A percentile compares a stretch with the other conserved stretches of the same genome.
These are phyloP conservation scores for Zoanthus gigantus DNA, from an alignment of 92 coral and sea anemone species.

Conservation along the genomic window DNA sequence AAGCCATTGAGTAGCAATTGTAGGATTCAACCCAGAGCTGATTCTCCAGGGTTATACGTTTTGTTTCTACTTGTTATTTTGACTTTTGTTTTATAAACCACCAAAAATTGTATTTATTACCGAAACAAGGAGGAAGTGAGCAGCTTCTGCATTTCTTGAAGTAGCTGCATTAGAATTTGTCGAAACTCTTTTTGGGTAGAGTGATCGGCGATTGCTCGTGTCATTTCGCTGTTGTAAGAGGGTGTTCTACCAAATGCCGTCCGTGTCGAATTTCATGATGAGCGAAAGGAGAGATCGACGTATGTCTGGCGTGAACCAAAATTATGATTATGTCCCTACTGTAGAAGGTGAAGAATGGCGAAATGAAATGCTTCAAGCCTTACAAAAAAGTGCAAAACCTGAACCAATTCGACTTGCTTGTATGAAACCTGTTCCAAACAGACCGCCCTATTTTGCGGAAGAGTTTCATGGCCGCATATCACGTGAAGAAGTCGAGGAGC, in stretches of 20 bases:
- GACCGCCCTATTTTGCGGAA: constrained; percentile 88
- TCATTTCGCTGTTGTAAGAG: not conserved
- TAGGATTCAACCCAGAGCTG: constrained; percentile 10
- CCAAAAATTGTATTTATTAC: not conserved
- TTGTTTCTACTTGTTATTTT: not conserved
- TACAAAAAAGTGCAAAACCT: constrained; percentile 91
- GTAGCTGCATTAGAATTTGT: not conserved
- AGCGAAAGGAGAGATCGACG: constrained; percentile 35
- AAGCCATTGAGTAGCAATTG: constrained; percentile 7
- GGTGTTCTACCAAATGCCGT: constrained; percentile 27
- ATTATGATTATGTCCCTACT: constrained; percentile 26
- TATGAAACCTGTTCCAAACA: constrained; percentile 87
- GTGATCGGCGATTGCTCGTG: constrained; percentile 21
- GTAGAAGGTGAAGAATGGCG: constrained; percentile 79
- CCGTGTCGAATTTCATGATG: constrained; percentile 46
- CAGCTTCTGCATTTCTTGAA: constrained; percentile 8
- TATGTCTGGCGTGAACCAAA: constrained; percentile 23
- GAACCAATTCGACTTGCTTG: constrained; percentile 98
- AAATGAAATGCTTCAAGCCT: constrained; percentile 80
- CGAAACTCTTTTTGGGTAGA: not conserved
- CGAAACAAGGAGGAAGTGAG: constrained; percentile 4
- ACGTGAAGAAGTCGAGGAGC: constrained; percentile 90
- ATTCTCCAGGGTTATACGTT: not conserved
- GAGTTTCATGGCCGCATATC: constrained; percentile 94
- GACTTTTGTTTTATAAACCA: not conserved